These are phyloP conservation scores for Patella caerulea DNA, from an alignment of 2,888 invertebrate genomes.

Conservation along the genomic window DNA sequence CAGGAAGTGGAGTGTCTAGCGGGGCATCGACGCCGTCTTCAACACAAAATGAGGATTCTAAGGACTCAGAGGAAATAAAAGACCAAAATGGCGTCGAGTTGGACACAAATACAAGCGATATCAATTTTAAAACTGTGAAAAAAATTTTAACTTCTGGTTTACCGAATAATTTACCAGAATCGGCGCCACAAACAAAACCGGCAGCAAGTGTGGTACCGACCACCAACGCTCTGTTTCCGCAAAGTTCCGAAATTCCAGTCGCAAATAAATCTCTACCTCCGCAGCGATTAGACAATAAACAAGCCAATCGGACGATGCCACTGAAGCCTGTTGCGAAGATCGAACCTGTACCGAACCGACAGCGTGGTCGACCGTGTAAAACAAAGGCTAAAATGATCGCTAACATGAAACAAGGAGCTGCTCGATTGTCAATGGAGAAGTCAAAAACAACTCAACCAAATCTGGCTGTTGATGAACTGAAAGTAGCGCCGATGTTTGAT, in stretches of 20 bases:
- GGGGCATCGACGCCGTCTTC: background rate
- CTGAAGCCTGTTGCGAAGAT: background rate
- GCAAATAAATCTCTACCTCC: background rate
- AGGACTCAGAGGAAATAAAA: background rate
- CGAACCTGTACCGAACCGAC: constrained; percentile 24
- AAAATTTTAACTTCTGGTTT: background rate
- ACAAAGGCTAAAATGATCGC: constrained; percentile 8
- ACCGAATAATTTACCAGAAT: background rate
- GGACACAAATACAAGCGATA: background rate
- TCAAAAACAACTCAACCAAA: background rate
- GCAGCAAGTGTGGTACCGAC: background rate
- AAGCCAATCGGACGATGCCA: background rate
- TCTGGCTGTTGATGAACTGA: background rate
- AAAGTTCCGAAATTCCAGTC: background rate
- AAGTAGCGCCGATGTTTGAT: constrained; percentile 57
- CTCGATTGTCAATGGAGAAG: background rate
- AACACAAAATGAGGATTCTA: constrained; percentile 24
- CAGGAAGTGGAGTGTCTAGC: background rate
- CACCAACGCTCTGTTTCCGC: background rate
- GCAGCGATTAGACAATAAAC: background rate
- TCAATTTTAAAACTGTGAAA: constrained; percentile 11
- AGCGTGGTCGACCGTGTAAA: constrained; percentile 28
- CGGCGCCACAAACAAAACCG: background rate
- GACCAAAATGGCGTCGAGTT: background rate
- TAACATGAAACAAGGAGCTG: constrained; percentile 7